Conservation (phyloP, 2,797 vertebrate genomes). For the Micromesistius poutassou region DNA sequence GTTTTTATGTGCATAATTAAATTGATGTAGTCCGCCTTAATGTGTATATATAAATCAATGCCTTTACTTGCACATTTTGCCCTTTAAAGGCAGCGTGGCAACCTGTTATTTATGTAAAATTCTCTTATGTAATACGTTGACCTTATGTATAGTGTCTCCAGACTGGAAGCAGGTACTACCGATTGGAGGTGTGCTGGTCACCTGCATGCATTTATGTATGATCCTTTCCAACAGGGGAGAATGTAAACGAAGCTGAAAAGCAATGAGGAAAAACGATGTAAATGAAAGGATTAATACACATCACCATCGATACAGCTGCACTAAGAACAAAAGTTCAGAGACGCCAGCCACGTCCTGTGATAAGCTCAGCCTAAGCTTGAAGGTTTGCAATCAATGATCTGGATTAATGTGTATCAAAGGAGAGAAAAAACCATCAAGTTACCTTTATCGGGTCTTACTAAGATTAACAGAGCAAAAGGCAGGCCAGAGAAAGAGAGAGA, state of each 20-base stretch:
- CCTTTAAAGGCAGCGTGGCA: background rate
- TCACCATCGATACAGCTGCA: constrained; percentile 20
- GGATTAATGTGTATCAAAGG: constrained; percentile 78
- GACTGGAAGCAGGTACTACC: background rate
- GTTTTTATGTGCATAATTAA: constrained; percentile 44
- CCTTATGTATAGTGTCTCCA: background rate
- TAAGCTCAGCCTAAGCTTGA: constrained; percentile 73
- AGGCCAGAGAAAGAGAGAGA: constrained; percentile 41
- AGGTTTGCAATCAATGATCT: constrained; percentile 77
- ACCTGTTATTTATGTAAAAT: constrained; percentile 1
- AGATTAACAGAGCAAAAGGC: constrained; percentile 69
- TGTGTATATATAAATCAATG: constrained; percentile 16
- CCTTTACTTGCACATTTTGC: constrained; percentile 45
- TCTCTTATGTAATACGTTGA: background rate
- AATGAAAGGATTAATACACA: constrained; percentile 7
- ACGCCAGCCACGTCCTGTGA: constrained; percentile 64
- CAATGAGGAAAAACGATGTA: background rate
- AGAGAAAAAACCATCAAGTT: constrained; percentile 56
- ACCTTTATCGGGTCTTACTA: constrained; percentile 70
- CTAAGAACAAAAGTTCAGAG: constrained; percentile 43
- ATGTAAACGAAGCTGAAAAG: background rate
- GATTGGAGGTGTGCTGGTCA: background rate
- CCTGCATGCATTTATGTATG: background rate
- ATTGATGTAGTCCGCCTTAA: too few relatives aligned
- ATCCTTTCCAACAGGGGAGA: background rate